These are phyloP conservation scores for Agrypnia vestita DNA, from an alignment of 1,140 invertebrate species.

Conservation along the genomic window DNA sequence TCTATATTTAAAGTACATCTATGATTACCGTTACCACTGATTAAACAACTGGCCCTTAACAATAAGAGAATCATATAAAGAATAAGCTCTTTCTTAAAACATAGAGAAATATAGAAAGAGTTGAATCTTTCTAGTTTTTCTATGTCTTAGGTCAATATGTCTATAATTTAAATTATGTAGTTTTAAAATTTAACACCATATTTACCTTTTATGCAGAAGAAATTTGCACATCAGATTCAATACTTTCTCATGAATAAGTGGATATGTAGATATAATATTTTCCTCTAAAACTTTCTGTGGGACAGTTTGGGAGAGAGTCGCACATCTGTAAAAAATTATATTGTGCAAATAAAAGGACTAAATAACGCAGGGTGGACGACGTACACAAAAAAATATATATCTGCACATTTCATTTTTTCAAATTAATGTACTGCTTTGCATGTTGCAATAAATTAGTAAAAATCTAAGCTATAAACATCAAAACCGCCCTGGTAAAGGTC, in stretches of 20 bases:
- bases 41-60: too few relatives aligned
- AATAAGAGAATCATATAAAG: background rate
- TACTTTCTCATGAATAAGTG: constrained; percentile 44
- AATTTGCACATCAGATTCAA: constrained; percentile 40
- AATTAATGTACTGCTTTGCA: background rate
- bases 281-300: background rate
- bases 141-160: background rate
- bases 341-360: background rate
- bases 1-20: too few relatives aligned
- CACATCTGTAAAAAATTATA: constrained; percentile 32
- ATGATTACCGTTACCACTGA: too few relatives aligned
- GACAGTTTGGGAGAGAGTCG: constrained; percentile 5
- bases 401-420: background rate
- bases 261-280: constrained; percentile 45
- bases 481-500: too few relatives aligned
- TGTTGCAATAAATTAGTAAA: background rate
- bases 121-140: background rate
- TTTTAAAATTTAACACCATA: background rate
- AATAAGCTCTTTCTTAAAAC: background rate
- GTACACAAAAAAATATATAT: too few relatives aligned
- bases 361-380: background rate
- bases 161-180: background rate
- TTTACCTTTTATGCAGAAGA: constrained; percentile 41
- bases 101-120: background rate
- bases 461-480: background rate